Evolutionary conservation across 30 jellyfish, hydroid and myxozoan species (phyloP).

Genomic region (Aurelia coerulea): DNA sequence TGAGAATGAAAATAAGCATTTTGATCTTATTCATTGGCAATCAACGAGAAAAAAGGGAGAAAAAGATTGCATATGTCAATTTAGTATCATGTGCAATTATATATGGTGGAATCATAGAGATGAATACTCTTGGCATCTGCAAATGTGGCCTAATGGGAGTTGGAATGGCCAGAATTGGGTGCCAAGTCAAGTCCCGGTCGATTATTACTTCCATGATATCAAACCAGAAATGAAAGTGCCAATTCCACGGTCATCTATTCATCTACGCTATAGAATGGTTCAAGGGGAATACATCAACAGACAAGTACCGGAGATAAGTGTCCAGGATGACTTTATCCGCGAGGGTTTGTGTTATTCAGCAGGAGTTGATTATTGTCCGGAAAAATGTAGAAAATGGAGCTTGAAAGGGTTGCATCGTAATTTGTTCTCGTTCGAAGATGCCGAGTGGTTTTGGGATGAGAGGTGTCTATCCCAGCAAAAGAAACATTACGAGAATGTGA

Average conservation of each 20-base stretch:
- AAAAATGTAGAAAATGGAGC: background rate
- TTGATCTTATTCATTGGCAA: background rate
- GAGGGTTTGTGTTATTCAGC: constrained; percentile 38
- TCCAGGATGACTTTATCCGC: background rate
- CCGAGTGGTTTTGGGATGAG: too few relatives aligned
- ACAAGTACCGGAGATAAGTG: background rate
- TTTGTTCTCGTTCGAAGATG: too few relatives aligned
- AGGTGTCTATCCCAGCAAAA: constrained; percentile 4
- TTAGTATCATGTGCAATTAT: too few relatives aligned
- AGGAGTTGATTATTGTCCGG: constrained; percentile 32
- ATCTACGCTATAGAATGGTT: constrained; percentile 5
- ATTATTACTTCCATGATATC: background rate
- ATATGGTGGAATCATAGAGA: constrained; percentile 33
- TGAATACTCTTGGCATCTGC: constrained; percentile 39
- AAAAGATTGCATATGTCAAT: background rate
- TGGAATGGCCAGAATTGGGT: background rate
- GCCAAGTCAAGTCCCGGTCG: background rate
- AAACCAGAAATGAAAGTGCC: constrained; percentile 12
- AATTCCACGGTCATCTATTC: background rate
- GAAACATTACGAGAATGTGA: background rate
- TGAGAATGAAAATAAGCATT: background rate
- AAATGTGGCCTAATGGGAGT: constrained; percentile 15
- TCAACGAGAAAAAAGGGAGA: constrained; percentile 1
- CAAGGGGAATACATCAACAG: background rate
- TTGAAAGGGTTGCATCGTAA: background rate